Conservation (phyloP, 2,113 vertebrate genomes). For the Platycercus adscitus region DNA sequence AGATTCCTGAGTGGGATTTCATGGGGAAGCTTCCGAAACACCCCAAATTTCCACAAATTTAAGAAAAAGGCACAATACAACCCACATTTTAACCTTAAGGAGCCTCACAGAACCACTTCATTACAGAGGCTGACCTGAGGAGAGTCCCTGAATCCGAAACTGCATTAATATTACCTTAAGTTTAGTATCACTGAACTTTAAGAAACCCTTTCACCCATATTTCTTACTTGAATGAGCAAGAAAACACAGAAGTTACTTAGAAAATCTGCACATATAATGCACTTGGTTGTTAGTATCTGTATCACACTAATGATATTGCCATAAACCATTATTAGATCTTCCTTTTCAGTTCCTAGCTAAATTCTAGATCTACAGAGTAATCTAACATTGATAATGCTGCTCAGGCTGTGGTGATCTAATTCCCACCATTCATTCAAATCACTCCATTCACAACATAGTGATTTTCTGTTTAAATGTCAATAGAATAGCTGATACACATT, state of each 20-base stretch:
- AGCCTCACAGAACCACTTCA: not conserved
- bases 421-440: not conserved
- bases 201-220: not conserved
- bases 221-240: not conserved
- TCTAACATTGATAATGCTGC: not conserved
- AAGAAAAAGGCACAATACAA: not conserved
- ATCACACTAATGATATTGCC: not conserved
- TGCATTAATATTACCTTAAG: not conserved
- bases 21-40: not conserved
- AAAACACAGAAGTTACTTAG: not conserved
- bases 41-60: not conserved
- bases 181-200: not conserved
- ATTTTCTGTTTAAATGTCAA: not conserved
- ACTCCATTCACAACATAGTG: not conserved
- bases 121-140: accelerated
- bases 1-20: not conserved
- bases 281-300: not conserved
- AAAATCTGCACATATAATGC: not conserved
- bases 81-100: not conserved
- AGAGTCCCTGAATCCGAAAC: not conserved
- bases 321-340: not conserved
- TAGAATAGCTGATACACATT: not conserved
- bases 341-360: not conserved
- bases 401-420: not conserved
- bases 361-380: not conserved